Percentiles rank a stretch among this genome's conserved stretches.
These are phyloP conservation scores for Hofmannophila pseudospretella DNA, from an alignment of 2,888 invertebrate species.

Conservation along the genomic window DNA sequence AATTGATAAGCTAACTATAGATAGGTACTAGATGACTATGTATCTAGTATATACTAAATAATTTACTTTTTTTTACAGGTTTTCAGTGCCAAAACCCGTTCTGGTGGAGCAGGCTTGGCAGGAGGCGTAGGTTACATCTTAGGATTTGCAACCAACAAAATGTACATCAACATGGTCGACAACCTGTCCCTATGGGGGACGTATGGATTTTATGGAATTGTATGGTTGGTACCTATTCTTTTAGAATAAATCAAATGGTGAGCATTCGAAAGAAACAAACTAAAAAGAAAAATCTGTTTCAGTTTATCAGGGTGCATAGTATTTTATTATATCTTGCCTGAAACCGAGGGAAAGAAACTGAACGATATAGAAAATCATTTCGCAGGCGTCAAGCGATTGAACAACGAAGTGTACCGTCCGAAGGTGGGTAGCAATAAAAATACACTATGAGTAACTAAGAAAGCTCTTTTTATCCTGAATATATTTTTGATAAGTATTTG, in stretches of 20 bases:
- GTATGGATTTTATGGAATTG: constrained; percentile 82
- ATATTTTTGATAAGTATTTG: no score
- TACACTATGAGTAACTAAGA: no score
- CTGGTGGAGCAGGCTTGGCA: constrained; percentile 84
- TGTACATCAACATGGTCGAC: constrained; percentile 82
- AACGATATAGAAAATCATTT: constrained; percentile 85
- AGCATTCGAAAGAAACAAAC: no score
- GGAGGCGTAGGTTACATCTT: constrained; percentile 87
- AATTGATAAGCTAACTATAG: no score
- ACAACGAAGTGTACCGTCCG: constrained; percentile 61
- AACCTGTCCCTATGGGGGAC: constrained; percentile 82
- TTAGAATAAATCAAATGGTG: no score
- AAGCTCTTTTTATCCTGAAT: not conserved
- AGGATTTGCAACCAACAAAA: constrained; percentile 85
- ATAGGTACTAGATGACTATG: no score
- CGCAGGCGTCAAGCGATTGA: constrained; percentile 74
- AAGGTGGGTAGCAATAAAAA: constrained; percentile 41
- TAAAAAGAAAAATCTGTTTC: no score
- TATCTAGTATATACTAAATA: no score
- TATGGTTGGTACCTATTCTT: constrained; percentile 53
- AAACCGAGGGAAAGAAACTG: constrained; percentile 88
- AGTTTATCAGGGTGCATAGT: constrained; percentile 80
- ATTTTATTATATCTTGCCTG: constrained; percentile 85
- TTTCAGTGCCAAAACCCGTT: constrained; percentile 82
- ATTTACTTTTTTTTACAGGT: constrained; percentile 48